phyloP scores from a whole-genome alignment of 2,113 vertebrate genomes.

The Hemiprocne comata region DNA sequence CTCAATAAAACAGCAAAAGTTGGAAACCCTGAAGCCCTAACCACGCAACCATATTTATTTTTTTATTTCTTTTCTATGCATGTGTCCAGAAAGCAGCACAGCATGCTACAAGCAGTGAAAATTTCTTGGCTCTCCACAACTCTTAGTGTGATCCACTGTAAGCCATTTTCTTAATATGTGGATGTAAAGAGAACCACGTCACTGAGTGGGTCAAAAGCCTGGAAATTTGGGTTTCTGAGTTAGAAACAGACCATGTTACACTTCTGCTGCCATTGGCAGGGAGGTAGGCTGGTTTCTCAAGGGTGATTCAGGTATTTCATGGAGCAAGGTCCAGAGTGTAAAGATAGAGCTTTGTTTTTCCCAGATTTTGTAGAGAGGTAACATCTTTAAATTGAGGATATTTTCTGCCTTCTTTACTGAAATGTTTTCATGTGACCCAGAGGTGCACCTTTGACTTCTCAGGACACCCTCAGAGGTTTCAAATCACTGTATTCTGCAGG shows the following conservation, averaged over 20 bases:
- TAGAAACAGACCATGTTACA: background rate
- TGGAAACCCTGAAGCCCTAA: background rate
- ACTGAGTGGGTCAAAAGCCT: background rate
- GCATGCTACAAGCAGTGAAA: background rate
- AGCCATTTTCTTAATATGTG: background rate
- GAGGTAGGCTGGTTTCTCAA: background rate
- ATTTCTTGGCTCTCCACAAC: background rate
- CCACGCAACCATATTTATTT: slow-evolving; percentile 4
- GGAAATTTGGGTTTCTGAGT: background rate
- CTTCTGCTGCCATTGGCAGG: background rate
- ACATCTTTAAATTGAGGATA: background rate
- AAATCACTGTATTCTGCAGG: background rate
- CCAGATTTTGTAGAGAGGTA: background rate
- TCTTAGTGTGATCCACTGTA: background rate
- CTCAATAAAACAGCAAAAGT: background rate
- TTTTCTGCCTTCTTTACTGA: background rate
- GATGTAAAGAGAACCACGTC: background rate
- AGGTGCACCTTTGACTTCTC: background rate
- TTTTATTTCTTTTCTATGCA: background rate
- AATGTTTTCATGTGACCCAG: background rate
- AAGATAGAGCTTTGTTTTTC: background rate
- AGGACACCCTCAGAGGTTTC: background rate
- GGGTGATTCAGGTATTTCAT: background rate
- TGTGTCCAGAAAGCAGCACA: background rate
- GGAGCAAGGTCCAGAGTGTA: background rate